Evolutionary conservation across 2,888 invertebrate species (phyloP).

Genomic region (Elegia similella): DNA sequence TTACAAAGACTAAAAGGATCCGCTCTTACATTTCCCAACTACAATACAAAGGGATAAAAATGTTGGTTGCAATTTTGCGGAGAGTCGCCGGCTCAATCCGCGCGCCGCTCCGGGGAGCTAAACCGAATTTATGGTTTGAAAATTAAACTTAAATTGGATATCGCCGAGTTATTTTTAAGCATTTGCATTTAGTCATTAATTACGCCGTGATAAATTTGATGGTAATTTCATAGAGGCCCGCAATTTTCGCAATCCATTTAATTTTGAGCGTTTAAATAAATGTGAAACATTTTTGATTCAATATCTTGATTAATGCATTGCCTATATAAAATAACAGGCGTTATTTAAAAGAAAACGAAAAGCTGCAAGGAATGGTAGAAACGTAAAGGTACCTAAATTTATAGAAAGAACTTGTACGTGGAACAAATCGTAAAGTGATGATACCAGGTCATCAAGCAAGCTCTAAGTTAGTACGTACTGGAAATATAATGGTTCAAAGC

Average conservation of each 20-base stretch:
- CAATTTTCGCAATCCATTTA: constrained; percentile 32
- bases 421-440: no score
- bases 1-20: constrained; percentile 61
- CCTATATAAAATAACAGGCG: background rate
- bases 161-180: constrained; percentile 66
- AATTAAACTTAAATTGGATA: constrained; percentile 79
- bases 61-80: constrained; percentile 70
- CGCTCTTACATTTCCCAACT: constrained; percentile 61
- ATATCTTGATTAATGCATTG: background rate
- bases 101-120: constrained; percentile 66
- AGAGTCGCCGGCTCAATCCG: constrained; percentile 61
- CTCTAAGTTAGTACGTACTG: no score
- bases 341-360: background rate
- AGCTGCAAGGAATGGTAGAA: no score
- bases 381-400: no score
- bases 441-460: no score
- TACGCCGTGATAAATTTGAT: constrained; percentile 49
- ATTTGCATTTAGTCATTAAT: constrained; percentile 67
- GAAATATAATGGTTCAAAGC: background rate
- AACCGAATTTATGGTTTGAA: constrained; percentile 77
- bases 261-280: constrained; percentile 5
- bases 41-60: constrained; percentile 74
- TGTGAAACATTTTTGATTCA: background rate
- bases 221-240: constrained; percentile 41
- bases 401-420: no score